Percentiles rank a stretch among this genome's conserved stretches.
phyloP scores from a whole-genome alignment of 2,797 vertebrate species.

The Diplodus sargus region DNA sequence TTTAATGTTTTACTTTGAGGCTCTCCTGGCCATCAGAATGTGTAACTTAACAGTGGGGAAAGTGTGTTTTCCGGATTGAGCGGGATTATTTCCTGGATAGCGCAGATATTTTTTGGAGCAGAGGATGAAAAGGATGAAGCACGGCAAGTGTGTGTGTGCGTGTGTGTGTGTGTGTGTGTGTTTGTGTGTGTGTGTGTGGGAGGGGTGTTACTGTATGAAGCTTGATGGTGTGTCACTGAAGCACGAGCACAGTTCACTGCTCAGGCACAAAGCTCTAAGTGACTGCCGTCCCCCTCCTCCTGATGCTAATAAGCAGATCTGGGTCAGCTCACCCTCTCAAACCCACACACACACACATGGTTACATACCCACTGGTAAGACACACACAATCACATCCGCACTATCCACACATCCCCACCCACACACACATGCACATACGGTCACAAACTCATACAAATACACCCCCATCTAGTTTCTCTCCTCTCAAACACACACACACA shows the following conservation, averaged over 20 bases:
- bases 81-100: conserved; percentile 57
- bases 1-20: background rate
- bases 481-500: conserved; percentile 31
- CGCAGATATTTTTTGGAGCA: conserved; percentile 39
- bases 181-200: background rate
- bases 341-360: conserved; percentile 37
- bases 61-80: background rate
- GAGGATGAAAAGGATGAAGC: conserved; percentile 23
- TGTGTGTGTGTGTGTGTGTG: conserved; percentile 2
- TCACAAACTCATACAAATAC: conserved; percentile 42
- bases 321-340: conserved; percentile 79
- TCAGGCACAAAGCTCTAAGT: conserved; percentile 83
- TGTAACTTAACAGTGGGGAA: background rate
- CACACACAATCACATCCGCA: conserved; percentile 26
- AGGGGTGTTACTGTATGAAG: conserved; percentile 67
- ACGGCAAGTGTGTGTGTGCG: conserved; percentile 16
- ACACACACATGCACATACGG: conserved; percentile 26
- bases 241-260: conserved; percentile 82
- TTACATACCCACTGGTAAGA: conserved; percentile 41
- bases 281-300: conserved; percentile 71
- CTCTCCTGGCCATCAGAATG: background rate
- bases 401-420: conserved; percentile 15
- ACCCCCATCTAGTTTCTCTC: conserved; percentile 13
- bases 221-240: conserved; percentile 79
- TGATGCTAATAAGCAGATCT: conserved; percentile 85